phyloP scores from a whole-genome alignment of 2,113 vertebrate genomes.

The Variabilichromis moorii region DNA sequence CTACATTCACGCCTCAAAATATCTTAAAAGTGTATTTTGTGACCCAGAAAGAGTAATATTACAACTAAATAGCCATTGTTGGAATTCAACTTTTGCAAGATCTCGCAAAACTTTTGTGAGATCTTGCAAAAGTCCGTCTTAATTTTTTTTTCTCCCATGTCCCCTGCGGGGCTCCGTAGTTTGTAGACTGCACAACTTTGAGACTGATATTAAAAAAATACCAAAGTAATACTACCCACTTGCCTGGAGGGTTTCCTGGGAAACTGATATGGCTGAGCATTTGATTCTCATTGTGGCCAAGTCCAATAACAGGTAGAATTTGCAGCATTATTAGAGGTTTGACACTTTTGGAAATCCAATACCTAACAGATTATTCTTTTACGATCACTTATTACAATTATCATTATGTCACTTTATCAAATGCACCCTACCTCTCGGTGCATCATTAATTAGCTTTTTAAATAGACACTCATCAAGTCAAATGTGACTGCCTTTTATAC shows the following conservation, averaged over 20 bases:
- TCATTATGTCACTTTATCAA: neutral
- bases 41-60: too few relatives aligned
- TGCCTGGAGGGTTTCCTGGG: neutral
- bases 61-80: too few relatives aligned
- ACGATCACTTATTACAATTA: neutral
- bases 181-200: neutral
- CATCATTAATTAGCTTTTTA: neutral
- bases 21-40: too few relatives aligned
- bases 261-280: neutral
- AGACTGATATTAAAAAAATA: neutral
- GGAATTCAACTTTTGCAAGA: too few relatives aligned
- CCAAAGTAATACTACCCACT: neutral
- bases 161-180: rapidly evolving
- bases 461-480: neutral
- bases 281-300: neutral
- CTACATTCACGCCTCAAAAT: too few relatives aligned
- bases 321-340: neutral
- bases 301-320: neutral
- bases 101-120: too few relatives aligned
- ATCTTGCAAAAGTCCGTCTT: too few relatives aligned
- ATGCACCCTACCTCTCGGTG: neutral
- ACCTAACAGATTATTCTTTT: neutral
- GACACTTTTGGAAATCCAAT: neutral
- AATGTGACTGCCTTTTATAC: neutral
- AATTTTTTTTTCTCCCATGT: too few relatives aligned